Conservation (phyloP, 1,140 invertebrate genomes). For the Spodoptera frugiperda region DNA sequence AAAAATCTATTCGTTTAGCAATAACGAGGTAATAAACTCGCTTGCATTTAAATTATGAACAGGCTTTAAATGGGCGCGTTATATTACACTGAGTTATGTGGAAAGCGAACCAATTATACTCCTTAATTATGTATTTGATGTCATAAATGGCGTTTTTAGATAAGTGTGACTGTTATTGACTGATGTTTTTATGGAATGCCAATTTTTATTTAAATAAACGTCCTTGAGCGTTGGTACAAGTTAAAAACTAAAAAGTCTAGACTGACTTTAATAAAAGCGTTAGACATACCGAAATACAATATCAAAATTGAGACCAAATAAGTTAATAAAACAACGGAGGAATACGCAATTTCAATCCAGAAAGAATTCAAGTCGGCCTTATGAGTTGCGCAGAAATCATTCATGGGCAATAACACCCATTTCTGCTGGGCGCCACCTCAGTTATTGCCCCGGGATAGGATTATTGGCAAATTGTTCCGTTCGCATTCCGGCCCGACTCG, state of each 20-base stretch:
- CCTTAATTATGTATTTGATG: not conserved
- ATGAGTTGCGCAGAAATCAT: constrained; percentile 66
- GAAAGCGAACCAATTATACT: not conserved
- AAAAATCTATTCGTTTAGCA: constrained; percentile 47
- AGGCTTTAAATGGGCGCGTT: constrained; percentile 22
- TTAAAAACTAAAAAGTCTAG: no score
- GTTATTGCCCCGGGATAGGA: constrained; percentile 72
- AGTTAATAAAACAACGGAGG: constrained; percentile 32
- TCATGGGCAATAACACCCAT: constrained; percentile 72
- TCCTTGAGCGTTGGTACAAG: no score
- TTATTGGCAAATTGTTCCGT: constrained; percentile 78
- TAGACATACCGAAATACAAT: constrained; percentile 7
- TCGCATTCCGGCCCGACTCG: constrained; percentile 65
- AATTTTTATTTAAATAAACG: not conserved
- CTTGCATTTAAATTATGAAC: constrained; percentile 20
- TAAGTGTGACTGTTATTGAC: no score
- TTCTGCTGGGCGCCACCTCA: constrained; percentile 67
- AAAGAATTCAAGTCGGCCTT: constrained; percentile 55
- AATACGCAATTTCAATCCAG: constrained; percentile 54
- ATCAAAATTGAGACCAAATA: constrained; percentile 19
- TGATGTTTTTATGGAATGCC: no score
- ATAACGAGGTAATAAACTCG: constrained; percentile 20
- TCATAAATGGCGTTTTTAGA: no score
- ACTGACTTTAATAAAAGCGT: not conserved
- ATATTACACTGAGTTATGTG: constrained; percentile 4